Evolutionary conservation across 2,797 vertebrate genomes (phyloP).

Genomic region (Phrynocephalus vlangalii): DNA sequence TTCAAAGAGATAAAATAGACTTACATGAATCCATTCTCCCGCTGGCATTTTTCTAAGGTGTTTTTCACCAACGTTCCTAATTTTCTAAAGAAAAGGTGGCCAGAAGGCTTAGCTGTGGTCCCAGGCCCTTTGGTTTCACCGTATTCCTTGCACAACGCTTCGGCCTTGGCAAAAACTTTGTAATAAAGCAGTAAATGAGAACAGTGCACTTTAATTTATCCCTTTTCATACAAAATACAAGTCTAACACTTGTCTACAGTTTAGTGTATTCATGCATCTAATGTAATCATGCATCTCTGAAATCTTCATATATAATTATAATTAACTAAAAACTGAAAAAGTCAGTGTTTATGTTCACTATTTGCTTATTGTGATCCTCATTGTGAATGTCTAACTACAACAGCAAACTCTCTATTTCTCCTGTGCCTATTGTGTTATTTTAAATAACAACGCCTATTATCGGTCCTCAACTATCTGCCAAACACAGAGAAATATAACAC

Average conservation of each 20-base stretch:
- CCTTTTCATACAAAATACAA: neutral
- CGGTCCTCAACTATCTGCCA: neutral
- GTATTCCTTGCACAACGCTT: conserved; percentile 95
- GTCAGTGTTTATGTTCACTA: neutral
- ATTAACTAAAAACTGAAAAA: too few species aligned
- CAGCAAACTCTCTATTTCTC: neutral
- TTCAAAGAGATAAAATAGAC: conserved; percentile 62
- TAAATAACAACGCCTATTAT: neutral
- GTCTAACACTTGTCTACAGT: neutral
- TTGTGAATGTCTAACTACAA: neutral
- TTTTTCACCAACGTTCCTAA: conserved; percentile 90
- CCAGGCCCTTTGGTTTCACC: conserved; percentile 96
- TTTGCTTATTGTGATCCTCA: neutral
- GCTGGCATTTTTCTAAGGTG: conserved; percentile 94
- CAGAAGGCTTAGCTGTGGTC: conserved; percentile 93
- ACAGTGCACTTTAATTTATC: neutral
- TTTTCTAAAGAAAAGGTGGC: conserved; percentile 95
- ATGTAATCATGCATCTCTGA: too few species aligned
- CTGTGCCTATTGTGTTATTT: neutral
- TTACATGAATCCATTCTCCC: conserved; percentile 99
- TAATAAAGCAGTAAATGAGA: conserved; percentile 43
- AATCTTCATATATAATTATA: too few species aligned
- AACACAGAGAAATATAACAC: neutral
- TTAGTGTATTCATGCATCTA: neutral
- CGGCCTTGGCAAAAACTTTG: conserved; percentile 89